These are phyloP conservation scores for Agrenia bidenticulata DNA, from an alignment of 2,888 invertebrate species.

Conservation along the genomic window DNA sequence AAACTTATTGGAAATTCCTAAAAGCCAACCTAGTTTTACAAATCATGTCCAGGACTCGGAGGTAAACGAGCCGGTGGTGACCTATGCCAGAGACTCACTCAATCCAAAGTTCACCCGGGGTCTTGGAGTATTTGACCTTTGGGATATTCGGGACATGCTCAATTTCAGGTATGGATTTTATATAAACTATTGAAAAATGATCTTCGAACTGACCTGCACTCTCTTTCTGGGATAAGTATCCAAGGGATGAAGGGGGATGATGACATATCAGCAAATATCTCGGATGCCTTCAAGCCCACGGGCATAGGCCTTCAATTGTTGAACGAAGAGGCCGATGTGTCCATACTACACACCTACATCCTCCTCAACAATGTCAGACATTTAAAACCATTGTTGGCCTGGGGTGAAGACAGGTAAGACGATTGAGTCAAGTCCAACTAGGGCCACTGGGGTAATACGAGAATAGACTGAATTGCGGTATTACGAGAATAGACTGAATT, in stretches of 20 bases:
- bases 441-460: too few species aligned
- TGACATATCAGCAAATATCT: conserved; percentile 3
- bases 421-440: background rate
- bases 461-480: too few species aligned
- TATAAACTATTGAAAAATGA: too few species aligned
- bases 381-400: conserved; percentile 21
- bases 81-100: background rate
- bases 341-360: conserved; percentile 21
- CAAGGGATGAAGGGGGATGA: conserved; percentile 15
- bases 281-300: background rate
- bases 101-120: conserved; percentile 12
- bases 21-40: background rate
- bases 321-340: conserved; percentile 22
- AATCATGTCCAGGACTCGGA: conserved; percentile 10
- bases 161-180: conserved; percentile 25
- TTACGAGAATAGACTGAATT: too few species aligned
- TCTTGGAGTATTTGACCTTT: conserved; percentile 20
- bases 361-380: background rate
- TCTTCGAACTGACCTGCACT: background rate
- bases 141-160: conserved; percentile 18
- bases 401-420: conserved; percentile 19
- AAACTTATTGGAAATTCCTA: background rate
- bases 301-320: conserved; percentile 24
- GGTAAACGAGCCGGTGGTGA: conserved; percentile 11
- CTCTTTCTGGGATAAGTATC: conserved; percentile 9